Conservation (phyloP, 2,888 invertebrate genomes). For the Branchipolynoe longqiensis region DNA sequence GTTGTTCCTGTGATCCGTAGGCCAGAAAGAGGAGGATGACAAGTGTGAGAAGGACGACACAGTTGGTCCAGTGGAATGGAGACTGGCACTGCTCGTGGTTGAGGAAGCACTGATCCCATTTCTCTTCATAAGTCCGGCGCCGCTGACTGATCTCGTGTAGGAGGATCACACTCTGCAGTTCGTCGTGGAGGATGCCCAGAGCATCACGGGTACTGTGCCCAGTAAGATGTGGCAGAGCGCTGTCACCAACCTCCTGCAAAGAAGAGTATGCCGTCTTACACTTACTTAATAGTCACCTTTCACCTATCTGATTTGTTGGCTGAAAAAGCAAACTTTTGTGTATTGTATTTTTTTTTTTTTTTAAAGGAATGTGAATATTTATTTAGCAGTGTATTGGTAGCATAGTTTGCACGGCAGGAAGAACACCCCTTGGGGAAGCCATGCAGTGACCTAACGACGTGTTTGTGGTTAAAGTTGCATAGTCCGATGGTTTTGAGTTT, state of each 20-base stretch:
- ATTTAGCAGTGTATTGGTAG: no score
- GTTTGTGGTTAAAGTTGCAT: no score
- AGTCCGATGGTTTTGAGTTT: no score
- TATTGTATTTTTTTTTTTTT: no score
- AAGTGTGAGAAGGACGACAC: background rate
- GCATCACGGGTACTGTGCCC: conserved; percentile 66
- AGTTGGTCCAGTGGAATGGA: conserved; percentile 61
- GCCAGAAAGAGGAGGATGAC: conserved; percentile 22
- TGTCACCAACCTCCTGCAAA: conserved; percentile 27
- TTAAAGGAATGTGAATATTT: no score
- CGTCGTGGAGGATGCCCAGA: conserved; percentile 64
- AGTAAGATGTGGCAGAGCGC: conserved; percentile 42
- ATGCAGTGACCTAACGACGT: no score
- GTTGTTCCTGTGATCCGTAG: conserved; percentile 47
- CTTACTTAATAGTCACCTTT: no score
- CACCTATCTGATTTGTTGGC: no score
- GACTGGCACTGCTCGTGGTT: conserved; percentile 50
- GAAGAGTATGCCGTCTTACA: no score
- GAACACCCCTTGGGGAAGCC: no score
- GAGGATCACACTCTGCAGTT: conserved; percentile 54
- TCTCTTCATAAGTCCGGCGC: background rate
- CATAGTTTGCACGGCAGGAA: no score
- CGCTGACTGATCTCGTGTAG: conserved; percentile 20
- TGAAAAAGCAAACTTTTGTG: no score
- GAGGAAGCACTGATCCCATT: conserved; percentile 46